phyloP scores from a whole-genome alignment of 2,797 vertebrate species.

The Enteromius viviparus region DNA sequence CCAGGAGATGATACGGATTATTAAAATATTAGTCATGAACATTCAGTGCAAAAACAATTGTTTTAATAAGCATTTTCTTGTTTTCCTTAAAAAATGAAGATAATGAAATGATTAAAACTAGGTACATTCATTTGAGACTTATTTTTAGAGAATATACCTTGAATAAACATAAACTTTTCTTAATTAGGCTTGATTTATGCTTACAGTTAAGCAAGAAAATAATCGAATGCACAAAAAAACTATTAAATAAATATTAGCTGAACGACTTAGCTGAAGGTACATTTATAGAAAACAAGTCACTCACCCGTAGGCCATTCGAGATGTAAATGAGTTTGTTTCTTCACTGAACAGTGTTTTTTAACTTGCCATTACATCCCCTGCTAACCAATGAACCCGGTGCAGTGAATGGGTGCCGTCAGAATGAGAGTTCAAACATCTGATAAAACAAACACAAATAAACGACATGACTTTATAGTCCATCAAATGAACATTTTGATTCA shows the following conservation, averaged over 20 bases:
- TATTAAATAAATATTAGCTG: neutral
- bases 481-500: no score
- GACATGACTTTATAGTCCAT: no score
- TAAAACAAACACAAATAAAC: neutral
- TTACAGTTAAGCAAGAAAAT: neutral
- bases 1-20: neutral
- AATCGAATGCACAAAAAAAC: neutral
- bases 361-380: neutral
- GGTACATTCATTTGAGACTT: neutral
- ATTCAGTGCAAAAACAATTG: neutral
- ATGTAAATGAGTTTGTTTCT: neutral
- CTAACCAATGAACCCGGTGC: neutral
- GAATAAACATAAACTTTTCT: neutral
- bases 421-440: neutral
- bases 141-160: neutral
- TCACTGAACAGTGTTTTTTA: neutral
- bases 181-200: neutral
- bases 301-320: neutral
- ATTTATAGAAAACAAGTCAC: neutral
- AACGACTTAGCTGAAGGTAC: no score
- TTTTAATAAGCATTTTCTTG: slow-evolving; percentile 19
- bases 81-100: neutral
- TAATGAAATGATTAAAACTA: neutral
- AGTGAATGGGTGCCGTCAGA: neutral
- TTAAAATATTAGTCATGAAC: slow-evolving; percentile 17